These are phyloP conservation scores for Phasianus colchicus DNA, from an alignment of 2,113 vertebrate genomes.

Conservation along the genomic window DNA sequence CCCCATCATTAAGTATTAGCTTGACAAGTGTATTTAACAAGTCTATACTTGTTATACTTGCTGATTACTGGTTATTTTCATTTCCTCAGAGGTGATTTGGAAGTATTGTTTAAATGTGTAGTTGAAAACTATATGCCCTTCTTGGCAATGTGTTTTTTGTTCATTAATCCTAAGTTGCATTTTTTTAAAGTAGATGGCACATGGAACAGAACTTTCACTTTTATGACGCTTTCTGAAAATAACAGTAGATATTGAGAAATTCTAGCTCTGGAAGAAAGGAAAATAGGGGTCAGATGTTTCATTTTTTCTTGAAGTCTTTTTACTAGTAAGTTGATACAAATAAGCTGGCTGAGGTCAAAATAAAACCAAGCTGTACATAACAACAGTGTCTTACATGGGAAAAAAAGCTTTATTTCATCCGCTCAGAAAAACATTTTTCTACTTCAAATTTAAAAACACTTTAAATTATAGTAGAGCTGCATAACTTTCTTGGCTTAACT, in stretches of 20 bases:
- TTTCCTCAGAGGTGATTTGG: neutral
- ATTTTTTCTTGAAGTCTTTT: neutral
- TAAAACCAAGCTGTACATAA: neutral
- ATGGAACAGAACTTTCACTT: neutral
- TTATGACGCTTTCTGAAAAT: neutral
- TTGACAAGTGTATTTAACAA: neutral
- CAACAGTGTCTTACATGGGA: neutral
- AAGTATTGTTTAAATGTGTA: neutral
- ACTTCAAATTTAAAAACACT: neutral
- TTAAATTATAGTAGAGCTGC: neutral
- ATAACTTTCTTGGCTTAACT: neutral
- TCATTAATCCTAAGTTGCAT: neutral
- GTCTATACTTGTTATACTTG: neutral
- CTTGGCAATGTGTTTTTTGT: neutral
- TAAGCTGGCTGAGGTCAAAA: neutral
- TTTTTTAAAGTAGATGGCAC: conserved; percentile 1
- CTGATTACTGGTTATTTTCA: neutral
- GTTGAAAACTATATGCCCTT: neutral
- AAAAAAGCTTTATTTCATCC: neutral
- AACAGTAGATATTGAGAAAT: neutral
- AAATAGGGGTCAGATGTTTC: neutral
- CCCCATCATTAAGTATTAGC: neutral
- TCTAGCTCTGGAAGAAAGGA: neutral
- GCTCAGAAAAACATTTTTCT: neutral
- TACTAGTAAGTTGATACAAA: neutral